These are phyloP conservation scores for Rostratula benghalensis DNA, from an alignment of 2,113 vertebrate species.

Conservation along the genomic window DNA sequence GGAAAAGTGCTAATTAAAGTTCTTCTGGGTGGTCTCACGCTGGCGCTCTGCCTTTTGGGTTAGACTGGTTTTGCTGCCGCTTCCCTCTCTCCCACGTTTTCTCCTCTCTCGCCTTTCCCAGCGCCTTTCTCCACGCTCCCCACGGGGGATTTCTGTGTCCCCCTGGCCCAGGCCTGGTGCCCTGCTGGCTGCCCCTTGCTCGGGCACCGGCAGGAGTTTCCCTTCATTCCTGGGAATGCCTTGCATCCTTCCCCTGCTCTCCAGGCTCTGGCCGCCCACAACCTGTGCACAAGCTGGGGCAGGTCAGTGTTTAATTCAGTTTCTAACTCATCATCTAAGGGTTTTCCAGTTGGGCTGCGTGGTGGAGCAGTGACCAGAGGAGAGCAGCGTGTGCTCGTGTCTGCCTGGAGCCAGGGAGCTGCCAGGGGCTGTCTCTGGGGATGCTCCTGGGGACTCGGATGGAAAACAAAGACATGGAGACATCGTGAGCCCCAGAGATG, in stretches of 20 bases:
- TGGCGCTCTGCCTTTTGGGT: background rate
- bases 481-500: background rate
- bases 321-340: accelerated
- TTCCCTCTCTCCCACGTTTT: slow-evolving; percentile 23
- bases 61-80: background rate
- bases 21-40: slow-evolving; percentile 46
- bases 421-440: background rate
- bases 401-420: accelerated
- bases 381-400: background rate
- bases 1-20: slow-evolving; percentile 19
- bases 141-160: background rate
- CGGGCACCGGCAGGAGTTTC: background rate
- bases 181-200: background rate
- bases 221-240: background rate
- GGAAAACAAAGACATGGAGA: background rate
- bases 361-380: background rate
- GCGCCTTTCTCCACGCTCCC: background rate
- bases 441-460: background rate
- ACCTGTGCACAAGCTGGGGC: background rate
- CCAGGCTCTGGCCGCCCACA: background rate
- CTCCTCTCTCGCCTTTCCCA: background rate
- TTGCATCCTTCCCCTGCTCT: background rate
- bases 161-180: too few species aligned
- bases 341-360: accelerated
- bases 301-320: accelerated